Evolutionary conservation across 2,113 vertebrate species (phyloP).

Genomic region (Peromyscus maniculatus): DNA sequence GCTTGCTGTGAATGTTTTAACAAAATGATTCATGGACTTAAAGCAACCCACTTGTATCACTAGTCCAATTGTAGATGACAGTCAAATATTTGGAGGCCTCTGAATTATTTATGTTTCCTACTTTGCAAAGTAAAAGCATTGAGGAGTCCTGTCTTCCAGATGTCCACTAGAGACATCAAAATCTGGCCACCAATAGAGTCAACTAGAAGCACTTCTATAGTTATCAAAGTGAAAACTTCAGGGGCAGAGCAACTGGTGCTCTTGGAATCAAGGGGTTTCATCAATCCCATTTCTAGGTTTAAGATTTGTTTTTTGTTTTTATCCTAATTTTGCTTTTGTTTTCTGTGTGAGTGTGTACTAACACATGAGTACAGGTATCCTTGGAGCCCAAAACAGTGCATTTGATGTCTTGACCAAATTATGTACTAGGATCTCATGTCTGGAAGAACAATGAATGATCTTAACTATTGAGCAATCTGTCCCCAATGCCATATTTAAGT

Average conservation of each 20-base stretch:
- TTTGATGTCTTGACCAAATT: neutral
- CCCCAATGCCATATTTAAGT: neutral
- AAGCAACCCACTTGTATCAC: neutral
- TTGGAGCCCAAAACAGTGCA: neutral
- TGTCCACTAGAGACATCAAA: neutral
- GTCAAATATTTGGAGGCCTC: neutral
- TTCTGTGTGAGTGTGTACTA: neutral
- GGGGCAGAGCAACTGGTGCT: fast-evolving
- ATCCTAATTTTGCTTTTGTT: neutral
- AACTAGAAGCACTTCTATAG: too few species aligned
- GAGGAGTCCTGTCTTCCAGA: neutral
- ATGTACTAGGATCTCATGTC: neutral
- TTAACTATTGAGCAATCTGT: neutral
- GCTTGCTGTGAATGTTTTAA: neutral
- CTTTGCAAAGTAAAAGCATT: neutral
- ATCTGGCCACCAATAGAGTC: neutral
- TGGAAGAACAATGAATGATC: too few species aligned
- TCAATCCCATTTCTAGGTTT: neutral
- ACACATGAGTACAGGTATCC: neutral
- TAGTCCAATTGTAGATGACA: neutral
- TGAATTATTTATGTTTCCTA: neutral
- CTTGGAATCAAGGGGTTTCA: fast-evolving
- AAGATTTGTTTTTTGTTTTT: neutral
- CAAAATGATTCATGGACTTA: neutral
- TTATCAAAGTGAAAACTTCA: neutral